These are phyloP conservation scores for Sceloporus undulatus DNA, from an alignment of 2,113 vertebrate genomes.

Conservation along the genomic window DNA sequence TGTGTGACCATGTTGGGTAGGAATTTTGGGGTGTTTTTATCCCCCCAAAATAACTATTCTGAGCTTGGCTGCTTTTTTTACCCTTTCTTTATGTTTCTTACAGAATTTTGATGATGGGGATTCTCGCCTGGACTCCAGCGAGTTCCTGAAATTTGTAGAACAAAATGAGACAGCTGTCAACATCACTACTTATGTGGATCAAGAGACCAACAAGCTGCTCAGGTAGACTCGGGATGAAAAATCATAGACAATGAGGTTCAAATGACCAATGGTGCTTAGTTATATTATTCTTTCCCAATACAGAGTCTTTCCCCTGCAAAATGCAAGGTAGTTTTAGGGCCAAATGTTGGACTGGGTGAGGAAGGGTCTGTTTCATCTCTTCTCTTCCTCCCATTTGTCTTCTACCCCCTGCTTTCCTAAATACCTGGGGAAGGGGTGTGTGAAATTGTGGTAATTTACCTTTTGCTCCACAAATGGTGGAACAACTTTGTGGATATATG, in stretches of 20 bases:
- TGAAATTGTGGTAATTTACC: not conserved
- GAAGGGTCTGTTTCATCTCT: too few species aligned
- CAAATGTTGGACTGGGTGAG: not conserved
- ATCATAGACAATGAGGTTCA: not conserved
- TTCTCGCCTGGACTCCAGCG: conserved; percentile 91
- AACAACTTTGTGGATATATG: not conserved
- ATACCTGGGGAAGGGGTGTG: not conserved
- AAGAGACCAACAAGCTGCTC: conserved; percentile 95
- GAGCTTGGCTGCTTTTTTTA: conserved; percentile 15
- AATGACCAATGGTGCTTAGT: not conserved
- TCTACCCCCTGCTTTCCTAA: not conserved
- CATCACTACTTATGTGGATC: conserved; percentile 90
- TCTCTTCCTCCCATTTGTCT: not conserved
- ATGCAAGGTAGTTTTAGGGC: not conserved
- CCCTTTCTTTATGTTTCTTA: conserved; percentile 1
- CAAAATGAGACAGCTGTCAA: conserved; percentile 94
- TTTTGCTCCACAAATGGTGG: not conserved
- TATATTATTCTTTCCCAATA: not conserved
- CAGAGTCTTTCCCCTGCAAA: not conserved
- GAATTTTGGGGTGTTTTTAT: too few species aligned
- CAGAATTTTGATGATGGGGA: conserved; percentile 94
- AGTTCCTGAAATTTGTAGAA: conserved; percentile 96
- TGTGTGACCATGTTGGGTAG: too few species aligned
- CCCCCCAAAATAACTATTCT: too few species aligned
- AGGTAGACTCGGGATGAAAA: conserved; percentile 76